Conservation (phyloP, 2,888 invertebrate genomes). For the Sicus ferrugineus region DNA sequence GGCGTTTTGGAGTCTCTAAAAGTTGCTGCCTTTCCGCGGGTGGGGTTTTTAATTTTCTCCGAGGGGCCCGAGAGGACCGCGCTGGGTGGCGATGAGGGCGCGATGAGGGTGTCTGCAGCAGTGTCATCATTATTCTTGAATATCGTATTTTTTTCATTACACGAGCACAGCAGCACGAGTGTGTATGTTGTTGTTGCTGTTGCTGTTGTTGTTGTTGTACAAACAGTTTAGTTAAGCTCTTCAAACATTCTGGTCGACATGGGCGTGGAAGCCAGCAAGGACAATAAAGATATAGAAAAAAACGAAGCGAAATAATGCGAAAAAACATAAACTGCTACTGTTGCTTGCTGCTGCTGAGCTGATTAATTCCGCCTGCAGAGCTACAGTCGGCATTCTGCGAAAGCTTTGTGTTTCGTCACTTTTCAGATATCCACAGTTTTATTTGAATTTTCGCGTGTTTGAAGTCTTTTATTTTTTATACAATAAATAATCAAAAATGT, state of each 20-base stretch:
- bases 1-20: conserved; percentile 52
- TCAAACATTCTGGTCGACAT: conserved; percentile 18
- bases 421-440: no score
- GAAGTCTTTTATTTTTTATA: no score
- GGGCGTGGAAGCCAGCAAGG: not conserved
- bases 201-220: conserved; percentile 47
- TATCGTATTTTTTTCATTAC: conserved; percentile 50
- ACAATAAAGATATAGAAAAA: conserved; percentile 11
- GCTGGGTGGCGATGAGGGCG: conserved; percentile 40
- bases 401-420: no score
- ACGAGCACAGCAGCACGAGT: conserved; percentile 4
- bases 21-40: not conserved
- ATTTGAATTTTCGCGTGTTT: not conserved
- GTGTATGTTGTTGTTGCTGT: conserved; percentile 7
- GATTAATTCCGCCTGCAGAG: conserved; percentile 49
- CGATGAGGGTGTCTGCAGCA: conserved; percentile 50
- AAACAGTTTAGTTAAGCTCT: conserved; percentile 57
- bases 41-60: not conserved
- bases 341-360: conserved; percentile 49
- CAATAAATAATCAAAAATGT: not conserved
- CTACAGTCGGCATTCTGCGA: conserved; percentile 19
- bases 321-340: conserved; percentile 56
- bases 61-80: conserved; percentile 28
- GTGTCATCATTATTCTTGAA: conserved; percentile 60
- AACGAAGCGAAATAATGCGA: conserved; percentile 33